phyloP scores from a whole-genome alignment of 2,113 vertebrate species.

The Phodopus roborovskii region DNA sequence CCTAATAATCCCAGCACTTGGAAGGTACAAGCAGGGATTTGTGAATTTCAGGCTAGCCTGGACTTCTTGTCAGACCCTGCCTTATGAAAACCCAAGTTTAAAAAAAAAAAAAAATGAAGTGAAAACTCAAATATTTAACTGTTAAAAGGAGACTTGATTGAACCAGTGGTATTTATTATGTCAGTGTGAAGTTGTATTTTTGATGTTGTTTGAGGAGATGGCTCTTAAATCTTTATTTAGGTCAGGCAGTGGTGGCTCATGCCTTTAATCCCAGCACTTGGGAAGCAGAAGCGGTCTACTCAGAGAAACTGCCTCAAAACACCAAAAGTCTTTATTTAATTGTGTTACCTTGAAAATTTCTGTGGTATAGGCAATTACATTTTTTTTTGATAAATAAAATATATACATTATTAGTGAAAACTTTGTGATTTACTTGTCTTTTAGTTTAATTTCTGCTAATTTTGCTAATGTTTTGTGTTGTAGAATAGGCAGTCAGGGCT shows the following conservation, averaged over 20 bases:
- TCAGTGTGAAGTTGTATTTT: neutral
- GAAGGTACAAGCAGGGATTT: neutral
- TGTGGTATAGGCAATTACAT: neutral
- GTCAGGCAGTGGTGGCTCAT: neutral
- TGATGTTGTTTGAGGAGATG: neutral
- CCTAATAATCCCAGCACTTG: neutral
- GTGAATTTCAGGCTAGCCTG: neutral
- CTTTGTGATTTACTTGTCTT: neutral
- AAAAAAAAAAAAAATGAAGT: neutral
- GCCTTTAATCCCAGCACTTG: neutral
- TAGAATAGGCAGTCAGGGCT: neutral
- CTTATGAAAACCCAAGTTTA: neutral
- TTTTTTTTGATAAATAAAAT: neutral
- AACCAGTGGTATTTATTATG: neutral
- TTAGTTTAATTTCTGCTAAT: constrained; percentile 22
- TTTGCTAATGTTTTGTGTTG: neutral
- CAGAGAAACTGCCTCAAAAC: neutral
- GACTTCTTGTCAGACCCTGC: neutral
- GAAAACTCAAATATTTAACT: neutral
- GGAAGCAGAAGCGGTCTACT: neutral
- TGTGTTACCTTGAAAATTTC: neutral
- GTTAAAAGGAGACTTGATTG: neutral
- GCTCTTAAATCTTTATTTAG: neutral
- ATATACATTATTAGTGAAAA: constrained; percentile 4
- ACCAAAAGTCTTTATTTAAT: neutral